Conservation (phyloP, 2,888 invertebrate species). For the Dendrolimus pini region DNA sequence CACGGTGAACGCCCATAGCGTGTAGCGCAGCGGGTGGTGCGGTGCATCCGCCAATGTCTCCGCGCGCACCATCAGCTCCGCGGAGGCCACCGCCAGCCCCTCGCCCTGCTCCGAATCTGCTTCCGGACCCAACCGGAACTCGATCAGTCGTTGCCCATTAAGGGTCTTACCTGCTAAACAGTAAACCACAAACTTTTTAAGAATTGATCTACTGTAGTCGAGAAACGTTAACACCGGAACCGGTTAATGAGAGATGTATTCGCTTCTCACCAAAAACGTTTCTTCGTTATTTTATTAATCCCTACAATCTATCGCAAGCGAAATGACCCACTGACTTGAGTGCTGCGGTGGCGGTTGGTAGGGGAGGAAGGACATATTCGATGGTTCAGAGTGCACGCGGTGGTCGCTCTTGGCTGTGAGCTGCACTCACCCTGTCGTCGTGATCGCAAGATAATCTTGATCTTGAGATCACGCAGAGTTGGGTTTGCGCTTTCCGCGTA, state of each 20-base stretch:
- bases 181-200: constrained; percentile 1
- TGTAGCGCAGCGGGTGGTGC: constrained; percentile 67
- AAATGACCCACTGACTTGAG: constrained; percentile 50
- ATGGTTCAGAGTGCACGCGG: constrained; percentile 41
- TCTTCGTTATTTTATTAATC: constrained; percentile 11
- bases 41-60: constrained; percentile 40
- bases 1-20: constrained; percentile 84
- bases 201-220: background rate
- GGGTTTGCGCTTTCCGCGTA: constrained; percentile 46
- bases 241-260: background rate
- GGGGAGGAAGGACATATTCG: constrained; percentile 7
- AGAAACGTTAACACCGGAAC: background rate
- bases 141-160: constrained; percentile 90
- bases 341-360: constrained; percentile 27
- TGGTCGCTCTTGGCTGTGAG: constrained; percentile 62
- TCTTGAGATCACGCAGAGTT: constrained; percentile 22
- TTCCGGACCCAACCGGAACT: constrained; percentile 86
- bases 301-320: constrained; percentile 41
- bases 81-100: constrained; percentile 85
- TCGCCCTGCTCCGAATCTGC: constrained; percentile 61
- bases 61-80: constrained; percentile 84
- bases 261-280: background rate
- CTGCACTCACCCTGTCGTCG: constrained; percentile 49
- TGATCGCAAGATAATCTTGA: constrained; percentile 20
- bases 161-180: constrained; percentile 82